phyloP scores from a whole-genome alignment of 2,888 invertebrate species.

The Argyresthia albistria region DNA sequence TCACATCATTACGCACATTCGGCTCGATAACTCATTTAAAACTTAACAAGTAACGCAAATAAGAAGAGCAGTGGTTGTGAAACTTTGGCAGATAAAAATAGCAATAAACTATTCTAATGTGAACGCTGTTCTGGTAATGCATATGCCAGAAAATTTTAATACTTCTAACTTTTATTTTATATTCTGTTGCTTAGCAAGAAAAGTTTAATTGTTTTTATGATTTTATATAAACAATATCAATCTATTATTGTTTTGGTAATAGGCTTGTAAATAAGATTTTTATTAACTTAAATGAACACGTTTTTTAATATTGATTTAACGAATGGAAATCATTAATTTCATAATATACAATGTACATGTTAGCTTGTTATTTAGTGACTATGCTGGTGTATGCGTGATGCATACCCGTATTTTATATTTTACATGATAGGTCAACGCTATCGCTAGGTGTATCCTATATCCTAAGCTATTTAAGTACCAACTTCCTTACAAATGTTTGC shows the following conservation, averaged over 20 bases:
- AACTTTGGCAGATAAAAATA: not conserved
- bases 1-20: conserved; percentile 32
- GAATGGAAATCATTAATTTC: conserved; percentile 8
- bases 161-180: conserved; percentile 26
- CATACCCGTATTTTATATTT: conserved; percentile 40
- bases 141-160: conserved; percentile 27
- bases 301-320: conserved; percentile 9
- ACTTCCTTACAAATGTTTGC: conserved; percentile 15
- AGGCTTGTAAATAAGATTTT: conserved; percentile 67
- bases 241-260: conserved; percentile 45
- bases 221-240: conserved; percentile 28
- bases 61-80: conserved; percentile 11
- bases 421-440: conserved; percentile 27
- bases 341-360: conserved; percentile 31
- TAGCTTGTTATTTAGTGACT: conserved; percentile 67
- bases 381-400: conserved; percentile 35
- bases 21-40: conserved; percentile 5
- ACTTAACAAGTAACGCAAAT: not conserved
- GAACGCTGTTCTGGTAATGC: not conserved
- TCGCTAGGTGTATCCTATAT: conserved; percentile 25
- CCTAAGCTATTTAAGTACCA: conserved; percentile 5
- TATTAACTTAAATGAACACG: conserved; percentile 36
- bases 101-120: not conserved
- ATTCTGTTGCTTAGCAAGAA: conserved; percentile 55
- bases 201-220: conserved; percentile 37